Base-by-base conservation (phyloP, 1,140 invertebrate genomes). In the Macrotrachela quadricornifera region DNA sequence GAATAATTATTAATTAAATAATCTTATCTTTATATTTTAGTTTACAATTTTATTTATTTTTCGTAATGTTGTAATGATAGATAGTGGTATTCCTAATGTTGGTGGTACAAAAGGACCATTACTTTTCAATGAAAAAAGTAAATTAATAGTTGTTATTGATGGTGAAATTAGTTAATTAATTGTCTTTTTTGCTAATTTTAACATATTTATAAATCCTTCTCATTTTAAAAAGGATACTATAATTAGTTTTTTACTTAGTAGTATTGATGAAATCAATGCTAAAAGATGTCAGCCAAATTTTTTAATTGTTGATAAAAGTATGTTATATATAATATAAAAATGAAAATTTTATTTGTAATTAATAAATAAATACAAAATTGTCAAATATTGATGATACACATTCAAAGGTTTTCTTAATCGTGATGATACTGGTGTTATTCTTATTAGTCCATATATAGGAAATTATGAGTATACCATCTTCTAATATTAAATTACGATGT, bases 251-350 rank as follows among this genome's bases (percentile, higher is more conserved):
- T 76, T 97, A 8, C 71, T 99, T 30, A 92, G 92, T 45, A 92
- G 92, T 52, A 83, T 97, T 65, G 92, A 92, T 30, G 92, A 75
- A 77, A 83, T 97, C 55, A 96, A 99, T 70, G n/a, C n/a, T n/a
- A 97, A 97, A 72, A 84, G 92, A 69, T 78, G 91, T 55, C 85
- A 94, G 63, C 79, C 91, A 0, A 99, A 99, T 71, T 99, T 96
- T 65, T 79, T 97, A 78, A 87, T 95, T 21, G 87, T 95, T 16
- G 86, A 94, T 65, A 95, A 95, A 78, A 90, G 86, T 90, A 78
- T 76, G 78, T 70, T 45, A n/a, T n/a, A n/a, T n/a, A n/a, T n/a
- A n/a, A n/a, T 50, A 53, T n/a, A 56, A 1, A 10, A 14, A 44
- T 37, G 14, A 21, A 12, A 18, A 13, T 3, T 17, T 18, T 15